Conservation (phyloP, 2,888 invertebrate genomes). For the Amiota minor region DNA sequence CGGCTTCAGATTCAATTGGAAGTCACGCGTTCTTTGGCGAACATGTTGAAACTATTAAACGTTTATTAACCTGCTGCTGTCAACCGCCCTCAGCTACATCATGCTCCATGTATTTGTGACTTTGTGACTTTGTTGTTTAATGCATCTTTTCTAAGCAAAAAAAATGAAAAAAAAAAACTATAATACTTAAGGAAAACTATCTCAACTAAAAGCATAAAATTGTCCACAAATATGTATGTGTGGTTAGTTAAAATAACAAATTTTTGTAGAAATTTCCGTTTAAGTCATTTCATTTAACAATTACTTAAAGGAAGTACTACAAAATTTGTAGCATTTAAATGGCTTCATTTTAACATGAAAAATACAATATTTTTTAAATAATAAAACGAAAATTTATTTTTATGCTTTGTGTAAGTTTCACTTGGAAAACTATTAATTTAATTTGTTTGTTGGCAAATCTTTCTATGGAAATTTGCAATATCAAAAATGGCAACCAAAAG, state of each 20-base stretch:
- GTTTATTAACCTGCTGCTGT: constrained; percentile 57
- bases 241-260: background rate
- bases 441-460: too few relatives aligned
- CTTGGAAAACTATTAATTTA: background rate
- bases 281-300: background rate
- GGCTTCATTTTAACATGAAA: constrained; percentile 25
- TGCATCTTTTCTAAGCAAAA: constrained; percentile 4
- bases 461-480: too few relatives aligned
- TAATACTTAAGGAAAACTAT: background rate
- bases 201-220: too few relatives aligned
- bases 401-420: background rate
- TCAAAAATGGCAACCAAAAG: too few relatives aligned
- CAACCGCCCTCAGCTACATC: background rate
- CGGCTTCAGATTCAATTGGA: background rate
- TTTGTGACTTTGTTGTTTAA: constrained; percentile 8
- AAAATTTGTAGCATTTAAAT: constrained; percentile 9
- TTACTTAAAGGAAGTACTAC: constrained; percentile 2
- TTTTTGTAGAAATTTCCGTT: background rate
- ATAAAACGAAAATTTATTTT: background rate
- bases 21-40: constrained; percentile 24
- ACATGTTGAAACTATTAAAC: constrained; percentile 73
- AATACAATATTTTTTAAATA: constrained; percentile 4
- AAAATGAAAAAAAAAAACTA: background rate
- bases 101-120: background rate
- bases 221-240: too few relatives aligned